phyloP scores from a whole-genome alignment of 2,113 vertebrate genomes.

The Sylvietta virens region DNA sequence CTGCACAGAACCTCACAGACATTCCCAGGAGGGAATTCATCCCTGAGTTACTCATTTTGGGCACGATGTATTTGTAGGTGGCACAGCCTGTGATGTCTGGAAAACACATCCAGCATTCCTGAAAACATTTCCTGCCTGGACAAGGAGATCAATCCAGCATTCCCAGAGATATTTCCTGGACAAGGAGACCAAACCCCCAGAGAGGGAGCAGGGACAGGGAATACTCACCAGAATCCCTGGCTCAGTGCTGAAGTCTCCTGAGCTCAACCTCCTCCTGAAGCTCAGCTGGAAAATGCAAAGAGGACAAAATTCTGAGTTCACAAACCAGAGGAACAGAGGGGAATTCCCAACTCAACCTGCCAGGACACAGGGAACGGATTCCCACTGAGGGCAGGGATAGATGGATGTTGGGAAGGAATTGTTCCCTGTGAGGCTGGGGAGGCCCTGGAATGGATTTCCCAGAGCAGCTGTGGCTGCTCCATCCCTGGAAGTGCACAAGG shows the following conservation, averaged over 20 bases:
- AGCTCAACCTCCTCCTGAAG: not conserved
- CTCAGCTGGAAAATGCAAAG: not conserved
- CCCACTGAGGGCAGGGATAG: not conserved
- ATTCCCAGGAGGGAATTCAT: not conserved
- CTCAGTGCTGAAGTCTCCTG: not conserved
- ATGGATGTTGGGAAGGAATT: not conserved
- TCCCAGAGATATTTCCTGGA: not conserved
- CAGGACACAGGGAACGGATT: not conserved
- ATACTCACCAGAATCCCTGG: not conserved
- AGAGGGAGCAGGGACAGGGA: not conserved
- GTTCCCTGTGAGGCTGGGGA: not conserved
- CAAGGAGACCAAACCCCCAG: not conserved
- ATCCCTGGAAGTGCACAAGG: not conserved
- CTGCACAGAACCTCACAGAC: not conserved
- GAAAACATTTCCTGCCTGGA: not conserved
- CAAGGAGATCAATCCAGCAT: not conserved
- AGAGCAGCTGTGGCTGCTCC: not conserved
- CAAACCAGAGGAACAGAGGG: accelerated
- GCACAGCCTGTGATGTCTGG: not conserved
- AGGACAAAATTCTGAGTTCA: not conserved
- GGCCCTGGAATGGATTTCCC: not conserved
- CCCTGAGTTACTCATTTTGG: not conserved
- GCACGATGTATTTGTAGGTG: not conserved
- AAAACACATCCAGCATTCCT: not conserved
- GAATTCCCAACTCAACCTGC: not conserved